These are phyloP conservation scores for Cheirogaleus medius DNA, from an alignment of 2,113 vertebrate genomes.

Conservation along the genomic window DNA sequence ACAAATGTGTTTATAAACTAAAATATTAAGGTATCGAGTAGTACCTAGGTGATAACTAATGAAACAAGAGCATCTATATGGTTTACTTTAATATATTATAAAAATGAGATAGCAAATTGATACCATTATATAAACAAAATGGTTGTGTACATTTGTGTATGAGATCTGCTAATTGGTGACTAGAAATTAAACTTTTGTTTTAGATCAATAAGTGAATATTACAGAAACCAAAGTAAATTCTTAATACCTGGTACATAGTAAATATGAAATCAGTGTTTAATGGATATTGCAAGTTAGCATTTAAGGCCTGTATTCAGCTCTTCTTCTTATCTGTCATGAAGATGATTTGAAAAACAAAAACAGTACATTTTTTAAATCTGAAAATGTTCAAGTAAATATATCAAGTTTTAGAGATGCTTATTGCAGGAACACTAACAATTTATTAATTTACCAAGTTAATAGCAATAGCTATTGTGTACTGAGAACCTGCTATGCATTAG, in stretches of 20 bases:
- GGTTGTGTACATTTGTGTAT: neutral
- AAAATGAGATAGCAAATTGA: neutral
- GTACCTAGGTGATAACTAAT: neutral
- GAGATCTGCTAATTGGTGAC: neutral
- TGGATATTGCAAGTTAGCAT: neutral
- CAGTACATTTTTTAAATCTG: neutral
- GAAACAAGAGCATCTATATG: neutral
- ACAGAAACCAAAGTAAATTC: neutral
- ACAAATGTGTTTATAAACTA: neutral
- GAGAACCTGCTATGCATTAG: neutral
- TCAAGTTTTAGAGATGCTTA: neutral
- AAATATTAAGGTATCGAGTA: neutral
- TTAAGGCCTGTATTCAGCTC: neutral
- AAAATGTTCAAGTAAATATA: neutral
- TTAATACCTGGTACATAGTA: neutral
- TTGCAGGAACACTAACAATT: neutral
- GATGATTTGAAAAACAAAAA: neutral
- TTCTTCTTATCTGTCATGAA: neutral
- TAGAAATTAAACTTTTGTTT: neutral
- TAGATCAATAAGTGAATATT: neutral
- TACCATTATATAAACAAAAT: neutral
- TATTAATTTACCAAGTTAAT: neutral
- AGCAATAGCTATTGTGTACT: neutral
- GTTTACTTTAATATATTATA: neutral
- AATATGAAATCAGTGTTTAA: neutral